phyloP scores from a whole-genome alignment of 2,888 invertebrate species.

The Ichneumoninae sp. region DNA sequence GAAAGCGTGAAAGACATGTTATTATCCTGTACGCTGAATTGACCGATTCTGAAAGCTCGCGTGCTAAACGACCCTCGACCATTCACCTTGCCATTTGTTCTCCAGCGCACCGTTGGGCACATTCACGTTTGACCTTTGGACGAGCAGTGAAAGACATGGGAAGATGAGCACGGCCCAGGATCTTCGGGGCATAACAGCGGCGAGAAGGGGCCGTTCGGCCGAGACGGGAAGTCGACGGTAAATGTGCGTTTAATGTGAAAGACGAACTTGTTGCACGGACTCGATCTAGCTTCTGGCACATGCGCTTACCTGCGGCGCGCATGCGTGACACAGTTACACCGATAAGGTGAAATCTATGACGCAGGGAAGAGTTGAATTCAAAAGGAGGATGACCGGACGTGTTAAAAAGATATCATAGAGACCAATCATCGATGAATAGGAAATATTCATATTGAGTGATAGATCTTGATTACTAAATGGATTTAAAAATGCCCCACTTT shows the following conservation, averaged over 20 bases:
- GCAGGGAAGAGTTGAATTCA: background rate
- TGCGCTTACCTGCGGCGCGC: background rate
- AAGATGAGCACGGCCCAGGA: conserved; percentile 1
- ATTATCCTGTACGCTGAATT: background rate
- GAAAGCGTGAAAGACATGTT: background rate
- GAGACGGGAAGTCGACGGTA: conserved; percentile 6
- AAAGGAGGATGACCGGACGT: background rate
- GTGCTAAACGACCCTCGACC: conserved; percentile 13
- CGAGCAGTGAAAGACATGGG: background rate
- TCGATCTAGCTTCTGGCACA: background rate
- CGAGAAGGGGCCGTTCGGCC: too few species aligned
- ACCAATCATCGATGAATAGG: too few species aligned
- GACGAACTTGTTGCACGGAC: conserved; percentile 7
- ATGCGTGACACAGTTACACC: conserved; percentile 7
- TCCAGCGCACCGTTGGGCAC: background rate
- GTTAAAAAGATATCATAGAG: background rate
- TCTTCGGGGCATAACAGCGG: too few species aligned
- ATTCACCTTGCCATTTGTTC: conserved; percentile 38
- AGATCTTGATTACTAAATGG: too few species aligned
- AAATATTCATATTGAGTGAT: too few species aligned
- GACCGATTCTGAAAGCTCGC: background rate
- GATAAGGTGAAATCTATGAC: conserved; percentile 17
- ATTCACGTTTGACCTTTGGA: conserved; percentile 19
- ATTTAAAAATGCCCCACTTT: too few species aligned
- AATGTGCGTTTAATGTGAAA: background rate